Evolutionary conservation across 2,888 invertebrate genomes (phyloP), one percentile per base, ranked within the genome.

Genomic region (Notocelia uddmanniana): DNA sequence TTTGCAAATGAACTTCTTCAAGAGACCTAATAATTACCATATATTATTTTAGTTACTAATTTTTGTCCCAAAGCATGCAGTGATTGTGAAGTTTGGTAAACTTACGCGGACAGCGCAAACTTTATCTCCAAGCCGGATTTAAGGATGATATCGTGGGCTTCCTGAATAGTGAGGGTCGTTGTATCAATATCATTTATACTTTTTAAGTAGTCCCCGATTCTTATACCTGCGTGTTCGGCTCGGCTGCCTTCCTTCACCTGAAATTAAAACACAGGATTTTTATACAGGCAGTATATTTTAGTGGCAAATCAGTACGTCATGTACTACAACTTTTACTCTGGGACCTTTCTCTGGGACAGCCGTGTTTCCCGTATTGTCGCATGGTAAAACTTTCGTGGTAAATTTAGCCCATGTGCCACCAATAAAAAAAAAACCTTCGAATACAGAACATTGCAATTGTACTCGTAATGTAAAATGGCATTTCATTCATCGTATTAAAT

Each of bases 101-200:
- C 83, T 78, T 75, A 83, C 83, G 83, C 81, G 9, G 76, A 72
- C 11, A 85, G 76, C 19, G 76, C 74, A 15, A 85, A 75, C 58
- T 80, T 80, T 23, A 85, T 82, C 58, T 85, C 79, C 11, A 83
- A 74, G 5, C 85, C 85, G 6, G 81, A 84, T 41, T 80, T 77
- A 1, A 84, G 69, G 10, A 85, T 83, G 50, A 84, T 77, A 66
- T 84, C 84, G 63, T 85, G 85, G 1, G 85, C 85, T 69, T 84
- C 78, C 73, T 83, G 80, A 5, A 85, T 76, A 0, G 84, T 81
- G 19, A 85, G 75, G 1, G 78, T 83, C 26, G 78, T 76, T 0
- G 83, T 79, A 62, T 78, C 78, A 10, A 84, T 77, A 5, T 78
- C 83, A 64, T 85, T 85, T 41, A 85, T 82, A 55, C 78, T 78